Evolutionary conservation across 2,797 vertebrate genomes (phyloP), one percentile per base, ranked within the genome.

Genomic region (Megaceryle alcyon): DNA sequence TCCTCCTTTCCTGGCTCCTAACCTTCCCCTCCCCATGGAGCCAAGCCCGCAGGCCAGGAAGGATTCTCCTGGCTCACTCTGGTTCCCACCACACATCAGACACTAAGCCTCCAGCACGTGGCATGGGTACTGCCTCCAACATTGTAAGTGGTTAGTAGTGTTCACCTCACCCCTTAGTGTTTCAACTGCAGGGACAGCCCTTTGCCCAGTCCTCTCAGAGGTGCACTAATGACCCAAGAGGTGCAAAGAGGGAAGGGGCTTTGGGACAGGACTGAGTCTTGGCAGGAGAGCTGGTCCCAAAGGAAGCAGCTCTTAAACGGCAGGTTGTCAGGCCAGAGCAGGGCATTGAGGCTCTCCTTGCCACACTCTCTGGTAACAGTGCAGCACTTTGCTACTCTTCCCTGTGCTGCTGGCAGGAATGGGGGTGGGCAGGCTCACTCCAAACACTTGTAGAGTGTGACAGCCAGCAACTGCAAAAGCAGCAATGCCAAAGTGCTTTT

Each of bases 401-500:
- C 86, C 48, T 3, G 0, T 8, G 68, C 68, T 65, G 76, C 82
- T 57, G 68, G 66, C 63, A 46, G 82, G 51, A 69, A 51, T 3
- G 5, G 19, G 73, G 43, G n/a, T 0, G 1, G 56, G 64, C 75
- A 88, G 82, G 65, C 66, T 75, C 3, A 2, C 82, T 65, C 60
- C 20, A 39, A 84, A 63, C 66, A 59, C 71, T 41, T n/a, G 66
- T 75, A 88, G 78, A 61, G 44, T 18, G 41, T 71, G 72, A 85
- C 59, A 89, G 87, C 82, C 72, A 91, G 61, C 1, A 0, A 77
- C 91, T 91, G 93, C 84, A 72, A 56, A 82, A 94, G 95, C 85
- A 96, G 91, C 77, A 53, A 84, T 10, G 77, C 89, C 96, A 95
- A 92, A 91, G 96, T 86, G 92, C 85, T 79, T 94, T 69, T 49